Evolutionary conservation across 1,140 invertebrate genomes (phyloP), one percentile per base, ranked within the genome.

Genomic region (Tetramorium alpestre): DNA sequence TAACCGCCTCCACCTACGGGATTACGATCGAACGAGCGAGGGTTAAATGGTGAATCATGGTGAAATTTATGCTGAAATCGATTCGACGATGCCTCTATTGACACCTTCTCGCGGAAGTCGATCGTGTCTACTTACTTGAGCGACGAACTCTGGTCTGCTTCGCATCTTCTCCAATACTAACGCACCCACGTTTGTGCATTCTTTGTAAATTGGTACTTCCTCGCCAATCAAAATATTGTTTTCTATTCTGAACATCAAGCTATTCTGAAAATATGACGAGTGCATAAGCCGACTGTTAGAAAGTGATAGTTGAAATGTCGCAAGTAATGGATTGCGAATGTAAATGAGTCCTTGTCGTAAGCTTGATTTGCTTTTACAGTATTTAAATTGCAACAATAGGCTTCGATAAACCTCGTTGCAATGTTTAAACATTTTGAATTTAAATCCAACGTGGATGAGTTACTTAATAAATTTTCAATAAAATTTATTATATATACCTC

Each of bases 61-160:
- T 11, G 13, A 47, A 73, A 73, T 84, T 84, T 84, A 84, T 18
- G 54, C 60, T 60, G 22, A 84, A 62, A 28, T 84, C 69, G 41
- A 75, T 75, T 38, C 41, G 16, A 62, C n/a, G 54, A 22, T n/a
- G 25, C 18, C 69, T 60, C 47, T 33, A 51, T 65, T 44, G 76
- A 47, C 44, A 78, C 28, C 11, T 10, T 70, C 28, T 49, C 76
- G 28, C 44, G 25, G 44, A 69, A 69, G 5, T 80, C 28, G n/a
- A 56, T 18, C 41, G 22, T 73, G 54, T 77, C 56, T 47, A 62
- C 41, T 73, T 90, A 91, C 89, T 76, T 89, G 89, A 3, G 69
- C 60, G 11, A 88, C 51, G 13, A 85, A 86, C 33, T 91, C 25
- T 4, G 72, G 60, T 4, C 64, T 78, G 28, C 64, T 81, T 5